These are phyloP conservation scores for Ophthalmotilapia sp. DNA, from an alignment of 2,113 vertebrate genomes.

Conservation along the genomic window DNA sequence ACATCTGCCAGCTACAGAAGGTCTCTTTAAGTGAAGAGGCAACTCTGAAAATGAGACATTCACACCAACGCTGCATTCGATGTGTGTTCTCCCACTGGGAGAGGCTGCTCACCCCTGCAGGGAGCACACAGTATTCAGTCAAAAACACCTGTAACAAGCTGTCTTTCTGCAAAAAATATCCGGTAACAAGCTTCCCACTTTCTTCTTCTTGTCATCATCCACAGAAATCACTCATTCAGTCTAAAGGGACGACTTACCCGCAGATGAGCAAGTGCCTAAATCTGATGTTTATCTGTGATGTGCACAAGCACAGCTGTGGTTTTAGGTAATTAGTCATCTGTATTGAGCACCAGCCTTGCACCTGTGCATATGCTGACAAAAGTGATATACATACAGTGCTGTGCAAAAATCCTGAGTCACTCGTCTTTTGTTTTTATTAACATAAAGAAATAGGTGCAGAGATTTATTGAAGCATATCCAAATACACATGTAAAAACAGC, in stretches of 20 bases:
- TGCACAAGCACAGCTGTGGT: constrained; percentile 15
- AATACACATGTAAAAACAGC: not conserved
- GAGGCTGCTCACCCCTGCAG: not conserved
- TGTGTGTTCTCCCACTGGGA: not conserved
- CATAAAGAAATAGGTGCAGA: not conserved
- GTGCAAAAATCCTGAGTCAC: not conserved
- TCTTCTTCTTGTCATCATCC: not conserved
- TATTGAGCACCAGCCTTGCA: constrained; percentile 23
- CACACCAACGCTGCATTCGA: not conserved
- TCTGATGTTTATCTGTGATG: not conserved
- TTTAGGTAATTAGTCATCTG: constrained; percentile 37
- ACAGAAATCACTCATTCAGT: not conserved
- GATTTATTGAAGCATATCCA: not conserved
- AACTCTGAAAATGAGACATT: not conserved
- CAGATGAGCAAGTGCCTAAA: not conserved
- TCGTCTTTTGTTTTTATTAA: not conserved
- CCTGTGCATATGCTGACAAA: constrained; percentile 25
- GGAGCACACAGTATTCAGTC: not conserved
- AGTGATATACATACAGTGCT: not conserved
- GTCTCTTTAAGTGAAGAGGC: not conserved
- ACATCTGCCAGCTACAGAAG: not conserved
- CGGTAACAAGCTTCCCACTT: not conserved
- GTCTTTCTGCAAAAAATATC: not conserved
- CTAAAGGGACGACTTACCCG: not conserved
- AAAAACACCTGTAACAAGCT: constrained; percentile 9